Base-by-base conservation (phyloP, 2,888 invertebrate species). In the Drosophila lutescens region DNA sequence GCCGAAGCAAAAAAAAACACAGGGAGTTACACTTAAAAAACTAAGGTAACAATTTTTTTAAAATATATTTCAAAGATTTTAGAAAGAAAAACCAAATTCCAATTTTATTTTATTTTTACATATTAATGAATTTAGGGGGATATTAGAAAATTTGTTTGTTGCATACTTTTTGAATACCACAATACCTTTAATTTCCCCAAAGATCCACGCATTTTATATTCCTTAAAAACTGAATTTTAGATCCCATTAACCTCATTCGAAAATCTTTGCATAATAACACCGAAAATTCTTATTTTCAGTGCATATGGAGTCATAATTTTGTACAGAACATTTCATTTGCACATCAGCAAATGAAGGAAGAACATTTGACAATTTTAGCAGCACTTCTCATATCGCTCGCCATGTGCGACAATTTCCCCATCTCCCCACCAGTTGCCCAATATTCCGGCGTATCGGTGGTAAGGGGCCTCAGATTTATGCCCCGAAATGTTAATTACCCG, bases 401-500 rank as follows among this genome's bases (percentile, higher is more conserved):
- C 53, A 63, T 63, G 20, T 66, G 66, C 67, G 44, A 51, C 32
- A 51, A 9, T 32, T 30, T 51, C 12, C 40, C 17, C 26, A 26
- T 26, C 26, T 26, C 26, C 53, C 44, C 49, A 20, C 30, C 30
- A 26, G 36, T 43, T 43, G 26, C 51, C 46, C 44, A 46, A 59
- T 71, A 15, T 26, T 34, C 15, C n/a, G 9, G 30, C 32, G 38
- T 40, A 41, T 68, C 36, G 38, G 32, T 60, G 38, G 32, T 60
- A 60, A 71, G 53, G 73, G 73, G 75, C 70, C 83, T 69, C 72
- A 74, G 83, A 83, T 88, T 87, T 79, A 71, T 86, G 86, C 78
- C 53, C 74, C 84, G 1, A 76, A 80, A 83, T 80, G 74, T 78
- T 80, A 88, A 85, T 86, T 76, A 72, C 70, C 84, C 88, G 80